phyloP scores from a whole-genome alignment of 2,113 vertebrate species.

The Sinocyclocheilus grahami region DNA sequence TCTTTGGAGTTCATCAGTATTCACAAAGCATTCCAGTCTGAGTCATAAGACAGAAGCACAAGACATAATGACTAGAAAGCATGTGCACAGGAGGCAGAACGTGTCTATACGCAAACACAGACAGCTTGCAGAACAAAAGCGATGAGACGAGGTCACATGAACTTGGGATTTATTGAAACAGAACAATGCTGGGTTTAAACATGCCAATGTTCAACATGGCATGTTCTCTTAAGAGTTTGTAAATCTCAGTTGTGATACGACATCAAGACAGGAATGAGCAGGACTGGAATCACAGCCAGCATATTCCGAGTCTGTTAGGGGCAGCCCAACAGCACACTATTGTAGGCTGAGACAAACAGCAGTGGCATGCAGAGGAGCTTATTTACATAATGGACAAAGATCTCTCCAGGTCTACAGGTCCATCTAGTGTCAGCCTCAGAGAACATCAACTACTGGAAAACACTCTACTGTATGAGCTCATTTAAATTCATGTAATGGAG shows the following conservation, averaged over 20 bases:
- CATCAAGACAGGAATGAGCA: conserved; percentile 30
- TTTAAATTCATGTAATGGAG: neutral
- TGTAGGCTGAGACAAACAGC: conserved; percentile 50
- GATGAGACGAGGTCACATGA: neutral
- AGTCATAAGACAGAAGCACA: conserved; percentile 70
- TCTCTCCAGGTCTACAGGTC: conserved; percentile 32
- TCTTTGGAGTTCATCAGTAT: conserved; percentile 80
- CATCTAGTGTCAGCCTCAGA: conserved; percentile 46
- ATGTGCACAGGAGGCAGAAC: conserved; percentile 54
- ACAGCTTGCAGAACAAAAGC: conserved; percentile 37
- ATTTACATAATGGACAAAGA: conserved; percentile 55
- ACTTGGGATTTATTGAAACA: conserved; percentile 16
- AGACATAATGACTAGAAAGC: conserved; percentile 66
- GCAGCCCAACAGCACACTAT: conserved; percentile 20
- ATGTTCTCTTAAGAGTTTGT: neutral
- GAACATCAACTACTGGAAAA: neutral
- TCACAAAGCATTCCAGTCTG: conserved; percentile 70
- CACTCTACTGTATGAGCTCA: neutral
- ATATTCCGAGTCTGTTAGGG: neutral
- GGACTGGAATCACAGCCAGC: neutral
- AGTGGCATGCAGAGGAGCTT: conserved; percentile 43
- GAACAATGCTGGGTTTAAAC: neutral
- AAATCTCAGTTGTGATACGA: neutral
- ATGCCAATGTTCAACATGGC: neutral
- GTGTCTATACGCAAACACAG: conserved; percentile 55